phyloP scores from a whole-genome alignment of 1,140 invertebrate species.

The Wiebesia pumilae region DNA sequence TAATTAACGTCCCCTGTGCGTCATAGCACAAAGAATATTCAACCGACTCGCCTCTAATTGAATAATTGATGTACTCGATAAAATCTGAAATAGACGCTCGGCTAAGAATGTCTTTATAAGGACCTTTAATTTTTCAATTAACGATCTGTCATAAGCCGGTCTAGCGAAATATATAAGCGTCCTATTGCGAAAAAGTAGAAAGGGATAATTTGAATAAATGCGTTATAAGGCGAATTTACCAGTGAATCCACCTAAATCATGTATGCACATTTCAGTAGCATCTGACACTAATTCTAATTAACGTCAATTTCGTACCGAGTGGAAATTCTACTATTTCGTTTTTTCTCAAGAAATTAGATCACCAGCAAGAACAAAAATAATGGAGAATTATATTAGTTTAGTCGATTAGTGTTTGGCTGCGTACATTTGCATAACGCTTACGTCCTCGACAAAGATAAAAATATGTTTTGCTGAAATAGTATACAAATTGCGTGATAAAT shows the following conservation, averaged over 20 bases:
- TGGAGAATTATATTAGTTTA: background rate
- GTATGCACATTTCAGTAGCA: background rate
- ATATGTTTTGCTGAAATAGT: background rate
- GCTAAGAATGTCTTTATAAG: background rate
- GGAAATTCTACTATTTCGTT: background rate
- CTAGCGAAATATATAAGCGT: background rate
- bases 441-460: background rate
- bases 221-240: background rate
- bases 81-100: background rate
- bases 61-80: conserved; percentile 3
- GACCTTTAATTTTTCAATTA: conserved; percentile 44
- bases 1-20: background rate
- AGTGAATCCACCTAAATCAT: background rate
- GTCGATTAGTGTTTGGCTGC: background rate
- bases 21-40: background rate
- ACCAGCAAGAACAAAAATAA: background rate
- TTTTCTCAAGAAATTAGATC: background rate
- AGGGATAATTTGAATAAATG: background rate
- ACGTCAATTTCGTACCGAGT: background rate
- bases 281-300: background rate
- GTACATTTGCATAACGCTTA: background rate
- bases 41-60: background rate
- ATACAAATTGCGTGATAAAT: background rate
- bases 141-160: conserved; percentile 17
- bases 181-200: background rate